A percentile compares a stretch with the other conserved stretches of the same genome.
Conservation (phyloP, 2,888 invertebrate genomes). For the Amphimallon solstitiale region DNA sequence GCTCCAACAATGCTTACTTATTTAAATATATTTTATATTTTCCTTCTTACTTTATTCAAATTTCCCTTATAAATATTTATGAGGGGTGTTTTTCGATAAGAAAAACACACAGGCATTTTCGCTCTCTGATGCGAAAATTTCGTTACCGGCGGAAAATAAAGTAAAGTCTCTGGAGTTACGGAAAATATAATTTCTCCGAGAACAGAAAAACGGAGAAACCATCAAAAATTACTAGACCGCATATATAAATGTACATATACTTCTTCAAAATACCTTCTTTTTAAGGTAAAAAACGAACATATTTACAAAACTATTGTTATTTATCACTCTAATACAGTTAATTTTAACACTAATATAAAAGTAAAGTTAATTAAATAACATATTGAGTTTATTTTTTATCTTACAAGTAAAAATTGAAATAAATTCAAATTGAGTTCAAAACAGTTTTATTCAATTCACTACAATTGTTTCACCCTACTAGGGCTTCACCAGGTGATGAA, state of each 20-base stretch:
- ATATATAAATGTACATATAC: background rate
- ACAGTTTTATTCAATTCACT: too few species aligned
- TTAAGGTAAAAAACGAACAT: too few species aligned
- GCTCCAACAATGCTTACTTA: background rate
- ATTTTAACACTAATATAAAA: too few species aligned
- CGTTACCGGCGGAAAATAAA: slow-evolving; percentile 18
- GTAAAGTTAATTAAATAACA: too few species aligned
- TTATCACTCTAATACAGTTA: too few species aligned
- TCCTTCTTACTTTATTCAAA: slow-evolving; percentile 13
- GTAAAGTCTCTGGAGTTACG: background rate
- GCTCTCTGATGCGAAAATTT: slow-evolving; percentile 8
- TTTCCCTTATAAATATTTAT: slow-evolving; percentile 27
- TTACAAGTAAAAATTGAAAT: too few species aligned
- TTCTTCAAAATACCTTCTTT: too few species aligned
- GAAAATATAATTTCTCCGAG: background rate
- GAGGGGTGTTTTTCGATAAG: slow-evolving; percentile 11
- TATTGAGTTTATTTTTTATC: too few species aligned
- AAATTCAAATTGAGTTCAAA: too few species aligned
- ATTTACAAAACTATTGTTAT: too few species aligned
- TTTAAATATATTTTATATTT: slow-evolving; percentile 14
- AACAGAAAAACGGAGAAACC: background rate
- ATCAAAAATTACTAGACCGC: background rate
- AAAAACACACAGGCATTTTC: slow-evolving; percentile 12
- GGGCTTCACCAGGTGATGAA: too few species aligned
- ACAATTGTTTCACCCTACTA: too few species aligned